Evolutionary conservation across 1,140 invertebrate species (phyloP).

Genomic region (Listronotus oregonensis): DNA sequence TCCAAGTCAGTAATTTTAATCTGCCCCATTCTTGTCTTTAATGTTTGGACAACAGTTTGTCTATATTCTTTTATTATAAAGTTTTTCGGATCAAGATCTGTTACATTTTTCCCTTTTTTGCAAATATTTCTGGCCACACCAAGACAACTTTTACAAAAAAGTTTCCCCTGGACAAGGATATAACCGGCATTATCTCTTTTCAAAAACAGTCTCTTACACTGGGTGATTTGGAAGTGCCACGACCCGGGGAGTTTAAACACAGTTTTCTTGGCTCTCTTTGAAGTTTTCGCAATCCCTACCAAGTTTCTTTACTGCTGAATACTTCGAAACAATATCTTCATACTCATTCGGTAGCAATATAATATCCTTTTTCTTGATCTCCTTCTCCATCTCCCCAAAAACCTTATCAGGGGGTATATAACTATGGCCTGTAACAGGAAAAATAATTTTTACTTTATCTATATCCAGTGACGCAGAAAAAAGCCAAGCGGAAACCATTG

Average conservation of each 20-base stretch:
- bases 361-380: not conserved
- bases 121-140: constrained; percentile 1
- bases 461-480: constrained; percentile 1
- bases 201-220: too few species aligned
- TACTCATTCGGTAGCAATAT: not conserved
- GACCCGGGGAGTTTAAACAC: constrained; percentile 12
- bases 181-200: too few species aligned
- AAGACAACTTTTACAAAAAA: too few species aligned
- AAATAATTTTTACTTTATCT: constrained; percentile 14
- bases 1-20: not conserved
- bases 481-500: too few species aligned
- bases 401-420: too few species aligned
- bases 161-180: too few species aligned
- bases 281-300: not conserved
- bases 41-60: constrained; percentile 8
- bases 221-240: constrained; percentile 24
- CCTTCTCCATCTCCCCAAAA: constrained; percentile 16
- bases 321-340: not conserved
- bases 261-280: constrained; percentile 12
- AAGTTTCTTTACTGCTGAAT: constrained; percentile 7
- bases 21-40: constrained; percentile 6
- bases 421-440: constrained; percentile 16
- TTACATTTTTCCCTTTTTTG: not conserved
- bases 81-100: constrained; percentile 2
- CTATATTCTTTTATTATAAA: constrained; percentile 12